These are phyloP conservation scores for Isotomurus palustris DNA, from an alignment of 2,888 invertebrate species.

Conservation along the genomic window DNA sequence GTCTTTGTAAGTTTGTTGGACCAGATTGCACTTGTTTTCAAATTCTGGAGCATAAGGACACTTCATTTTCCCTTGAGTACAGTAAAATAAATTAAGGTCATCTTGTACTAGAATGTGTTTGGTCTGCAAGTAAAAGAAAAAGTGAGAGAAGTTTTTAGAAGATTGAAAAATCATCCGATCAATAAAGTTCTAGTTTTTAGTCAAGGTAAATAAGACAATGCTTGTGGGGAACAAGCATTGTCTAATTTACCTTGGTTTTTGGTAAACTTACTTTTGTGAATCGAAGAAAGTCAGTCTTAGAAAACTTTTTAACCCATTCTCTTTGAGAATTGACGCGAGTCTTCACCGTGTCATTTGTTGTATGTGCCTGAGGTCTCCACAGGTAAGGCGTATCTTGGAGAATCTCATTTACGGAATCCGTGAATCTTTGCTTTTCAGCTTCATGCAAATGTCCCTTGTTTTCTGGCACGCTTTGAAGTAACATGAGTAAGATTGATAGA, in stretches of 20 bases:
- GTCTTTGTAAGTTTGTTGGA: background rate
- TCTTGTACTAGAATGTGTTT: slow-evolving; percentile 3
- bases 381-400: background rate
- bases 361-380: background rate
- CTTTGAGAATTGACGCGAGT: background rate
- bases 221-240: no score
- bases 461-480: background rate
- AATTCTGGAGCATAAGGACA: slow-evolving; percentile 6
- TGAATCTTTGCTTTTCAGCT: background rate
- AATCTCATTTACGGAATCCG: background rate
- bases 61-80: background rate
- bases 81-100: background rate
- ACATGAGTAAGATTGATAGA: background rate
- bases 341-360: background rate
- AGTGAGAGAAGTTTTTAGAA: no score
- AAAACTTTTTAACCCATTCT: slow-evolving; percentile 1
- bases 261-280: background rate
- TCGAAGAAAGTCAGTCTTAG: background rate
- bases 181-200: background rate
- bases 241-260: background rate
- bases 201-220: no score
- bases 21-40: slow-evolving; percentile 1
- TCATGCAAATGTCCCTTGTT: background rate
- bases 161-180: no score
- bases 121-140: background rate